Base-by-base conservation (phyloP, 2,888 invertebrate genomes). In the Apamea sordens region DNA sequence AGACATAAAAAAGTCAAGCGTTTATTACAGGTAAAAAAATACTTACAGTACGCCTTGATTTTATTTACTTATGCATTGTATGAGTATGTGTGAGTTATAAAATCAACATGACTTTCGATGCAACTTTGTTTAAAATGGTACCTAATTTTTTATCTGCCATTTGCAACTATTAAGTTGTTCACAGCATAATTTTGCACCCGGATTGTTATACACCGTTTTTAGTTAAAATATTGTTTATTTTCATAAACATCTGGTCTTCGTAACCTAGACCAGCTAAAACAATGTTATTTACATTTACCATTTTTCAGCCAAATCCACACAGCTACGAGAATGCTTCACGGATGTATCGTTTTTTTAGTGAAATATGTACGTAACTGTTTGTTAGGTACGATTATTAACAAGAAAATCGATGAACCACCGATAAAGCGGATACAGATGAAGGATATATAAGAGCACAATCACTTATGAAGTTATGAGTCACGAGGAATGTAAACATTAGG, bases 381-480 rank as follows among this genome's bases (percentile, higher is more conserved):
- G 18, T n/a, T 73, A 2, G 5, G 36, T n/a, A 73, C 18, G n/a
- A 68, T 8, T 69, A 72, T 77, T 84, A 82, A 0, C 24, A 65
- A 24, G 84, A 86, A 86, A 74, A 86, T 78, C 79, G 36, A 84
- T 84, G 87, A 84, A 47, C 41, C 73, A 86, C 32, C 11, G 5
- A 11, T 24, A 65, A 47, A 44, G 24, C 83, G 77, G 83, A 82
- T 83, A 65, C 11, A 61, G 7, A 28, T 73, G 71, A 69, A 83
- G 86, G 69, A 85, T 85, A 80, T 15, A 21, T 50, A 24, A 21
- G n/a, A 24, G 32, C 18, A 32, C 15, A 64, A 63, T 73, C 64
- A 41, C 21, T 41, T 67, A 4, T 83, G 85, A 80, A 41, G 15
- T 41, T 67, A 4, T 83, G 85, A 80, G 36, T 85, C 81, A 83